phyloP scores from a whole-genome alignment of 37 sponge, comb jelly and placozoan species.

The Geodia barretti region DNA sequence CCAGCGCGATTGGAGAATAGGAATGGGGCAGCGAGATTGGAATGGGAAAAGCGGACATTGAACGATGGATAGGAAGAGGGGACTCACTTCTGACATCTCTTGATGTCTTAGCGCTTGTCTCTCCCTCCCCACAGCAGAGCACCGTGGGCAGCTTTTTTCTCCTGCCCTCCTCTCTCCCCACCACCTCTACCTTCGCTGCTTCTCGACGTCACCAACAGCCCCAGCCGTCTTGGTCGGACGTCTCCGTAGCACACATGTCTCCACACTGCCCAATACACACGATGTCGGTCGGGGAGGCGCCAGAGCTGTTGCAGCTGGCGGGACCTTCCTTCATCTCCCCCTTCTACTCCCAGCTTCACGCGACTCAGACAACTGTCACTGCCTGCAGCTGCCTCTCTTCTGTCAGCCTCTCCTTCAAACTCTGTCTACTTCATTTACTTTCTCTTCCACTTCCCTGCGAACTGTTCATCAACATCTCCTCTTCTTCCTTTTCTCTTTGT shows the following conservation, averaged over 20 bases:
- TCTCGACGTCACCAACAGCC: neutral
- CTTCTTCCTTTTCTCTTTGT: neutral
- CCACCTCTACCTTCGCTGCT: neutral
- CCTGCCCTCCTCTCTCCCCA: neutral
- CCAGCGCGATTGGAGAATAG: neutral
- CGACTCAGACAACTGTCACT: no score
- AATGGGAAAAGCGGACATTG: no score
- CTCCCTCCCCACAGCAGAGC: constrained; percentile 29
- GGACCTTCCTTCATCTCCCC: no score
- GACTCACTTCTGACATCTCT: constrained; percentile 67
- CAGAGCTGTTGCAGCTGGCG: no score
- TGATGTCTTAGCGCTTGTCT: constrained; percentile 49
- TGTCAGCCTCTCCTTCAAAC: no score
- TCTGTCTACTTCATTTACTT: neutral
- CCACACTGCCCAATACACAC: neutral
- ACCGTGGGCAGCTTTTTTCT: constrained; percentile 43
- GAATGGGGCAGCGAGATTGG: neutral
- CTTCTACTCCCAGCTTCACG: no score
- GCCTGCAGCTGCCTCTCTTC: no score
- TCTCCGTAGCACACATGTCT: neutral
- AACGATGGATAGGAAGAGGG: no score
- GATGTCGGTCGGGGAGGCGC: no score
- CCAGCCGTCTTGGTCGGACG: no score
- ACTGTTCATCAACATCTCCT: neutral
- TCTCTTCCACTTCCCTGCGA: neutral